Conservation (phyloP, 2,113 vertebrate species). For the Cinclus mexicanus region DNA sequence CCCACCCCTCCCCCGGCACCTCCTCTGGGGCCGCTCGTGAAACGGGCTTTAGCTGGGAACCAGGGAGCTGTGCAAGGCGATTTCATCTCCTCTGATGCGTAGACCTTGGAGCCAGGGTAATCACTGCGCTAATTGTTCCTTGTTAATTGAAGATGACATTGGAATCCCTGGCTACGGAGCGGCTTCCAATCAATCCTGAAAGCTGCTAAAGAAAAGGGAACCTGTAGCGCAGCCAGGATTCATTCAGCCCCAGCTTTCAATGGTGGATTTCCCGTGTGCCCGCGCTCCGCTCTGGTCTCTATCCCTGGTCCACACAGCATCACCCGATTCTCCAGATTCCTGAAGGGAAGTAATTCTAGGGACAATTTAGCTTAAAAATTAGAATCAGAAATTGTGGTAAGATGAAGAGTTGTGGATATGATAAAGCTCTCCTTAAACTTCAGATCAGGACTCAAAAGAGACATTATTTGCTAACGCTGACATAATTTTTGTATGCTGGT, state of each 20-base stretch:
- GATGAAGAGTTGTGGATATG: background rate
- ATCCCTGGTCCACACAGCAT: background rate
- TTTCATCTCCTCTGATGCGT: slow-evolving; percentile 65
- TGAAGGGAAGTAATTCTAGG: background rate
- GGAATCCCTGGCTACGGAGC: slow-evolving; percentile 83
- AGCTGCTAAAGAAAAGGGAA: slow-evolving; percentile 37
- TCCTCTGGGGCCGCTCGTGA: background rate
- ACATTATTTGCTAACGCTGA: fast-evolving
- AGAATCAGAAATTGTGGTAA: background rate
- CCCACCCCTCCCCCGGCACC: background rate
- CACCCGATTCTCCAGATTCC: background rate
- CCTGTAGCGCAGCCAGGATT: slow-evolving; percentile 3
- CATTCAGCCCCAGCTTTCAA: background rate
- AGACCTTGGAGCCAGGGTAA: slow-evolving; percentile 53
- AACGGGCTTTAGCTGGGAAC: background rate
- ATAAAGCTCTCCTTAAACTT: background rate
- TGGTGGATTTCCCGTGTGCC: background rate
- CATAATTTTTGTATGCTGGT: background rate
- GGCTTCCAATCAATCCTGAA: slow-evolving; percentile 58
- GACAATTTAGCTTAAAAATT: background rate
- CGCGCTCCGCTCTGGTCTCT: background rate
- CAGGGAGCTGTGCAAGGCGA: background rate
- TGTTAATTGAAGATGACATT: slow-evolving; percentile 93
- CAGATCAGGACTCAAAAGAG: background rate
- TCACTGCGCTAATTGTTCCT: slow-evolving; percentile 87